These are phyloP conservation scores for Cydia fagiglandana DNA, from an alignment of 1,140 invertebrate species.

Conservation along the genomic window DNA sequence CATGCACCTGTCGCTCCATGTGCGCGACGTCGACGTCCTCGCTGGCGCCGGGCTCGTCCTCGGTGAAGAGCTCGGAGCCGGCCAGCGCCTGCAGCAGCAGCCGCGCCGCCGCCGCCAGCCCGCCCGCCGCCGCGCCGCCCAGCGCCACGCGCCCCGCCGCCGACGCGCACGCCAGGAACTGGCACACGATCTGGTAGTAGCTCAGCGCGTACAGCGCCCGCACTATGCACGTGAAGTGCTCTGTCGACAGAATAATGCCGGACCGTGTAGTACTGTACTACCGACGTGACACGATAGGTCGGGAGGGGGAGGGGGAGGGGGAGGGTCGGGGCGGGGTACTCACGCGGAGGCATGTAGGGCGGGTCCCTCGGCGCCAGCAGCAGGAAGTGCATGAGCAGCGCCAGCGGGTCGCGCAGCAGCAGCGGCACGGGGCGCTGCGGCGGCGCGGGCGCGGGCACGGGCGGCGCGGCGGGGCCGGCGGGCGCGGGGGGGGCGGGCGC, in stretches of 20 bases:
- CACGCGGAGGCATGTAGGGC: constrained; percentile 87
- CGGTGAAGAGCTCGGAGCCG: constrained; percentile 57
- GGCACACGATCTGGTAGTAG: constrained; percentile 91
- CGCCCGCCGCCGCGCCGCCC: constrained; percentile 41
- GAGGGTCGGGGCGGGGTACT: constrained; percentile 56
- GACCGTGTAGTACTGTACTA: no score
- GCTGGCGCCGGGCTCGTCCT: constrained; percentile 53
- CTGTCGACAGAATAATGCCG: constrained; percentile 69
- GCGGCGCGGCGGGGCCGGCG: constrained; percentile 57
- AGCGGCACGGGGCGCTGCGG: constrained; percentile 87
- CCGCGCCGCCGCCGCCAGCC: constrained; percentile 55
- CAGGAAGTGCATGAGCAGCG: constrained; percentile 90
- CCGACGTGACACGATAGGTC: no score
- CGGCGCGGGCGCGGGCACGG: constrained; percentile 64
- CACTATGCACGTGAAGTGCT: constrained; percentile 92
- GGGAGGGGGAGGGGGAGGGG: no score
- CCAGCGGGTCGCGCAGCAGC: constrained; percentile 89
- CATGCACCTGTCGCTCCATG: constrained; percentile 46
- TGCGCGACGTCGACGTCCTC: constrained; percentile 40
- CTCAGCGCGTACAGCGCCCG: constrained; percentile 92
- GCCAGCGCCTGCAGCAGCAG: constrained; percentile 49
- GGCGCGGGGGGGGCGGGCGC: constrained; percentile 52
- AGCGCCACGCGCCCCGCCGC: constrained; percentile 70
- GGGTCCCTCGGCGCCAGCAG: constrained; percentile 66
- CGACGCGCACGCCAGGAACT: constrained; percentile 74